Conservation (phyloP, 2,113 vertebrate genomes). For the Rhea pennata region DNA sequence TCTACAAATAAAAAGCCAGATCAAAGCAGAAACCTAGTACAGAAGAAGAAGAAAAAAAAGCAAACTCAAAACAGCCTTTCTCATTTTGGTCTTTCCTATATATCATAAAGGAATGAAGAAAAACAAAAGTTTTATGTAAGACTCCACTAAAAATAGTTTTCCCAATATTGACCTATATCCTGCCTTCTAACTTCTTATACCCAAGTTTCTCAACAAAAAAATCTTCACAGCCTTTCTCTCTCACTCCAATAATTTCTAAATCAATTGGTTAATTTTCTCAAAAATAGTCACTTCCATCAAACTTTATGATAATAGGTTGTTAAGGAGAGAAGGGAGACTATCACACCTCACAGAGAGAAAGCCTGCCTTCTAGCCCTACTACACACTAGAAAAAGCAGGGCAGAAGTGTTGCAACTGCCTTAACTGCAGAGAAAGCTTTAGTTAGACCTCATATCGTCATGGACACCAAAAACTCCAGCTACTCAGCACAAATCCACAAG, state of each 20-base stretch:
- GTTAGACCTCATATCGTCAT: background rate
- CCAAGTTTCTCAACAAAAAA: background rate
- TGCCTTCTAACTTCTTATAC: background rate
- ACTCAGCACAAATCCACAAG: background rate
- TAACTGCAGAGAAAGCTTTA: background rate
- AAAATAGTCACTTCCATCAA: background rate
- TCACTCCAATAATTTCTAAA: background rate
- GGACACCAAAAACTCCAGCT: background rate
- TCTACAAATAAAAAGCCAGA: background rate
- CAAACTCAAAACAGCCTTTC: background rate
- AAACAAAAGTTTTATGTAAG: background rate
- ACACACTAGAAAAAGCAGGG: background rate
- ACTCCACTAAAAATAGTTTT: background rate
- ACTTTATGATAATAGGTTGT: background rate
- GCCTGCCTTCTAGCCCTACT: background rate
- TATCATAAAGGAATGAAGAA: background rate
- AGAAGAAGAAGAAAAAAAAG: background rate
- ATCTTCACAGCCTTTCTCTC: background rate
- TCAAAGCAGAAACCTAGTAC: background rate
- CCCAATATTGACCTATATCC: background rate
- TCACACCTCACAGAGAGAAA: background rate
- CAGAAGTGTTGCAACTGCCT: background rate
- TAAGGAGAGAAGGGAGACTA: background rate
- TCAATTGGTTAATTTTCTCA: slow-evolving; percentile 10
- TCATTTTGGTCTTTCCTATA: background rate